A percentile compares a stretch with the other conserved stretches of the same genome.
These are phyloP conservation scores for Phycodurus eques DNA, from an alignment of 2,113 vertebrate genomes.

Conservation along the genomic window DNA sequence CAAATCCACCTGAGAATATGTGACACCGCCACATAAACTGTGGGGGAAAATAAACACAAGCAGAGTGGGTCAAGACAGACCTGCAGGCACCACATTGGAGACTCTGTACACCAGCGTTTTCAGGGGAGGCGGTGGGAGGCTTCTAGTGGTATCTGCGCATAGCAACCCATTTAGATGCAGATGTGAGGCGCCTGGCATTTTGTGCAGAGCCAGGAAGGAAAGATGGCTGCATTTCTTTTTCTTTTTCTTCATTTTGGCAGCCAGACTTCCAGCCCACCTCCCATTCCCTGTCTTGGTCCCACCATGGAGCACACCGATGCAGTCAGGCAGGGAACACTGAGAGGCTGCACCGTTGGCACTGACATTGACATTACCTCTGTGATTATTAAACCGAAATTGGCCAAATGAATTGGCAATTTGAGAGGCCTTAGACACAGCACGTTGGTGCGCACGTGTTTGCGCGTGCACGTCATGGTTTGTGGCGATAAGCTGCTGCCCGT, in stretches of 20 bases:
- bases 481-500: slow-evolving; percentile 30
- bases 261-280: slow-evolving; percentile 26
- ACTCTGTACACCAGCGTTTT: slow-evolving; percentile 33
- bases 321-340: slow-evolving; percentile 48
- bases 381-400: slow-evolving; percentile 68
- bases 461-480: slow-evolving; percentile 16
- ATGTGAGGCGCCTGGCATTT: slow-evolving; percentile 41
- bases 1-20: slow-evolving; percentile 15
- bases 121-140: slow-evolving; percentile 37
- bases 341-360: slow-evolving; percentile 39
- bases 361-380: slow-evolving; percentile 72
- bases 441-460: slow-evolving; percentile 29
- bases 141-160: slow-evolving; percentile 45
- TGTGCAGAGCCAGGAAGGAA: slow-evolving; percentile 28
- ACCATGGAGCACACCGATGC: slow-evolving; percentile 17
- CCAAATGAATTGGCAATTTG: slow-evolving; percentile 75
- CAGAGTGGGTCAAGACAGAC: slow-evolving; percentile 15
- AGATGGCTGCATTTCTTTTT: slow-evolving; percentile 19
- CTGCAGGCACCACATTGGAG: slow-evolving; percentile 19
- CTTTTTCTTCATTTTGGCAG: slow-evolving; percentile 21
- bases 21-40: slow-evolving; percentile 6
- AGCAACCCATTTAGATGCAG: slow-evolving; percentile 60
- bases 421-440: slow-evolving; percentile 63
- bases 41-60: slow-evolving; percentile 3
- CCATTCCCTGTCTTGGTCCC: slow-evolving; percentile 11